Evolutionary conservation across 2,113 vertebrate species (phyloP), one percentile per base, ranked within the genome.

Genomic region (Gambusia affinis): DNA sequence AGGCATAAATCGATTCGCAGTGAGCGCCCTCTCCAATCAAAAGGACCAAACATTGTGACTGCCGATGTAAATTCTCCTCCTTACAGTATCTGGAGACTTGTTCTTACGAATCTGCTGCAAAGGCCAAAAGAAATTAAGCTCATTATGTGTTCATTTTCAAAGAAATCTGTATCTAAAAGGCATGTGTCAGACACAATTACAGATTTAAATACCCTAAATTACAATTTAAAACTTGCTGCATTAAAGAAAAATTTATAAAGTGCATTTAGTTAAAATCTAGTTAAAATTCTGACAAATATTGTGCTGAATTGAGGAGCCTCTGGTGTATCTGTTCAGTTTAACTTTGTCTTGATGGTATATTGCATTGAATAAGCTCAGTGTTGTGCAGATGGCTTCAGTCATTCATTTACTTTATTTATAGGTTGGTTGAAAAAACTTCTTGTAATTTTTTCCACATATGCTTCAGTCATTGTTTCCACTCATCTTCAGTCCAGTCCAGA

Each of bases 1-100:
- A 87, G 84, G 81, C 81, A 39, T 10, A 51, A 67, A 91, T 91
- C 76, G 85, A 92, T 92, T 54, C 31, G 73, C 64, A 63, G 76
- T n/a, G 4, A 80, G 72, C 70, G 42, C 24, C 17, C 68, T 73
- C 76, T 67, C 42, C 81, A 82, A 87, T 87, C 79, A 82, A 79
- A 89, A 87, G 29, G 67, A 44, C 78, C 82, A 80, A 91, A 90
- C 73, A 83, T 39, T 68, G 54, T 17, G 65, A 79, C 76, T 64
- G 44, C n/a, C 7, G 71, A 82, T 76, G 76, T 76, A 80, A 80
- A 77, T 70, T 68, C 27, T 37, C 57, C 51, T 10, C n/a, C 3
- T 54, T 60, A 83, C 39, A 57, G 73, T 60, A 67, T 68, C 65
- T 31, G 30, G 57, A 81, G 67, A 69, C 51, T 75, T 28, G 79